A percentile compares a stretch with the other conserved stretches of the same genome.
These are phyloP conservation scores for Heliconius hortense DNA, from an alignment of 2,888 invertebrate genomes.

Conservation along the genomic window DNA sequence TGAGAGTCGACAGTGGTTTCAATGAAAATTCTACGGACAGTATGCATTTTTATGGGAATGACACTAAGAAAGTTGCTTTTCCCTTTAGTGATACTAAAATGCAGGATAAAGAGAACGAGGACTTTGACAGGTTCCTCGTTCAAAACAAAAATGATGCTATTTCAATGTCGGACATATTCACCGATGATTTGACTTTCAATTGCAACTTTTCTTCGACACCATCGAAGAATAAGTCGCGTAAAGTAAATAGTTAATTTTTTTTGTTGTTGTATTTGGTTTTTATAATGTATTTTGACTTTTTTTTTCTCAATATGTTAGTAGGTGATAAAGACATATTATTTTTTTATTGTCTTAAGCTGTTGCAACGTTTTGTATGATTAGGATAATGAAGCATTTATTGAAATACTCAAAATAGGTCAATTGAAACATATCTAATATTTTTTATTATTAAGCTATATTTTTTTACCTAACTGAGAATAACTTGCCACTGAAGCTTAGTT, in stretches of 20 bases:
- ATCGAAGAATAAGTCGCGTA: slow-evolving; percentile 72
- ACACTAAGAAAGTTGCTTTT: slow-evolving; percentile 54
- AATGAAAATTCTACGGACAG: slow-evolving; percentile 72
- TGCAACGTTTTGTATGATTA: neutral
- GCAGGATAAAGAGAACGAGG: slow-evolving; percentile 69
- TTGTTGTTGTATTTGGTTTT: neutral
- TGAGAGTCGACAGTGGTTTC: slow-evolving; percentile 75
- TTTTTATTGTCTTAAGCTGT: neutral
- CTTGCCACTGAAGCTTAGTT: neutral
- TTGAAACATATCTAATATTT: neutral
- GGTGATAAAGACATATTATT: neutral
- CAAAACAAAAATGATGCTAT: slow-evolving; percentile 65
- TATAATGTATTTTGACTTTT: neutral
- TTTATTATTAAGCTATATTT: neutral
- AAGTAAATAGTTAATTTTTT: slow-evolving; percentile 50
- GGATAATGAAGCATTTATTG: neutral
- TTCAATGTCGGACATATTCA: slow-evolving; percentile 75
- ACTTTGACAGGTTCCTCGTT: slow-evolving; percentile 60
- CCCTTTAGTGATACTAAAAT: slow-evolving; percentile 60
- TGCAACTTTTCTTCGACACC: slow-evolving; percentile 78
- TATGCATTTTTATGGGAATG: slow-evolving; percentile 63
- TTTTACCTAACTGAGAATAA: neutral
- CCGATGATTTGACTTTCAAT: slow-evolving; percentile 72
- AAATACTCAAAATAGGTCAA: slow-evolving; percentile 16
- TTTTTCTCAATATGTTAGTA: neutral